Conservation (phyloP, 2,113 vertebrate genomes). For the Brachypteracias leptosomus region DNA sequence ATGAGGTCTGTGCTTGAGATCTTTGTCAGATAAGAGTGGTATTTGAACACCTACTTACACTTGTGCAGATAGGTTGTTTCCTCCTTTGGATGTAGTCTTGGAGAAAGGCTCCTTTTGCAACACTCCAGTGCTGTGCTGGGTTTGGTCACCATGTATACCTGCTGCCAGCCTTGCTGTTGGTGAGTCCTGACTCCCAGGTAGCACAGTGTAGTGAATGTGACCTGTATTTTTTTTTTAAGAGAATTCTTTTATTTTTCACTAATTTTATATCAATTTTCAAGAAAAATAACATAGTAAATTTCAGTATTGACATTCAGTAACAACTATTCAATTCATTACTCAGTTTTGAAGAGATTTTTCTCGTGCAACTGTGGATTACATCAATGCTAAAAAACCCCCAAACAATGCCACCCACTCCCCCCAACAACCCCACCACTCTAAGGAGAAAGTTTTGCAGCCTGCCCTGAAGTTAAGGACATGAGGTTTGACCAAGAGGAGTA, state of each 20-base stretch:
- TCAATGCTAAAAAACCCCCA: neutral
- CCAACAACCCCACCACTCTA: neutral
- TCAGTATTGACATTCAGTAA: neutral
- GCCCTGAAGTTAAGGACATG: neutral
- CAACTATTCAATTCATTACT: neutral
- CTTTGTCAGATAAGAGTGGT: neutral
- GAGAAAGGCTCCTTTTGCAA: neutral
- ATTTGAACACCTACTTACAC: neutral
- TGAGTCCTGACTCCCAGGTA: neutral
- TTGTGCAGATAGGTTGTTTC: neutral
- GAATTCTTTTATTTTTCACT: neutral
- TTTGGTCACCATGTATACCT: rapidly evolving
- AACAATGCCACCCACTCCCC: neutral
- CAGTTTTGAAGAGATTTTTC: neutral
- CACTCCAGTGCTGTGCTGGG: rapidly evolving
- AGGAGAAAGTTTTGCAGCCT: neutral
- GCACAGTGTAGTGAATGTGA: too few species aligned
- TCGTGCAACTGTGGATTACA: neutral
- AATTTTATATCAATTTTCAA: neutral
- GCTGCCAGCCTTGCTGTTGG: neutral
- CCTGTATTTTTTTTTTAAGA: neutral
- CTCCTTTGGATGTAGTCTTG: neutral
- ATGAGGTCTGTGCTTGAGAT: neutral
- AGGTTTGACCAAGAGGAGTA: neutral
- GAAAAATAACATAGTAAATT: neutral